Percentiles rank a stretch among this genome's conserved stretches.
Conservation (phyloP, 2,797 vertebrate species). For the Emys orbicularis region DNA sequence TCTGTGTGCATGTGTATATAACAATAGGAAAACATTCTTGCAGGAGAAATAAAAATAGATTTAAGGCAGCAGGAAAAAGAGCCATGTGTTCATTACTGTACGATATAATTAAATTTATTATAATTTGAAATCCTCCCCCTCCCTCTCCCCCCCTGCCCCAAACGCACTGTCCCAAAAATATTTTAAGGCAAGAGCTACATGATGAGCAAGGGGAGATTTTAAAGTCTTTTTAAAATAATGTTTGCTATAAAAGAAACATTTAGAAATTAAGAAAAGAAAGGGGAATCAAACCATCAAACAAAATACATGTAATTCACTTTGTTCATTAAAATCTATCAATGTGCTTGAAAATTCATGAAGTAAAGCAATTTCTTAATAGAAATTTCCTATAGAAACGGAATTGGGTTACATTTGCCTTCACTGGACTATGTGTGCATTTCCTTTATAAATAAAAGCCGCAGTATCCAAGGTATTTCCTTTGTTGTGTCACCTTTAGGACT, state of each 20-base stretch:
- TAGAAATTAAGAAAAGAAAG: slow-evolving; percentile 48
- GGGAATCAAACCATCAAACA: slow-evolving; percentile 5
- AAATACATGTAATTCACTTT: slow-evolving; percentile 59
- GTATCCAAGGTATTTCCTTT: slow-evolving; percentile 73
- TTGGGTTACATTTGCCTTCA: slow-evolving; percentile 55
- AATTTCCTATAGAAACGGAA: slow-evolving; percentile 65
- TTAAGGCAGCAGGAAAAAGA: background rate
- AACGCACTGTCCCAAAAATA: background rate
- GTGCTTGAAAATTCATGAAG: slow-evolving; percentile 50
- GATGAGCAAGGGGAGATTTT: no score
- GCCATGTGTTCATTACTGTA: background rate
- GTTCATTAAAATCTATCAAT: slow-evolving; percentile 49
- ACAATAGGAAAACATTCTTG: background rate
- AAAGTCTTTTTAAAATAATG: background rate
- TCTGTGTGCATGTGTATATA: background rate
- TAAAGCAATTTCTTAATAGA: slow-evolving; percentile 57
- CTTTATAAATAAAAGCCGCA: slow-evolving; percentile 74
- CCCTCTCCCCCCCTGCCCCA: no score
- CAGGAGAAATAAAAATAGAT: slow-evolving; percentile 6
- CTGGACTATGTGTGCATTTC: slow-evolving; percentile 56
- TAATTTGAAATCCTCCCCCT: slow-evolving; percentile 17
- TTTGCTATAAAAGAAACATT: slow-evolving; percentile 41
- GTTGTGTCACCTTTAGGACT: slow-evolving; percentile 77
- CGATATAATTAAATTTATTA: background rate
- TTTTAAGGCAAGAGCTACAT: background rate